These are phyloP conservation scores for Frankliniella intonsa DNA, from an alignment of 2,888 invertebrate genomes.

Conservation along the genomic window DNA sequence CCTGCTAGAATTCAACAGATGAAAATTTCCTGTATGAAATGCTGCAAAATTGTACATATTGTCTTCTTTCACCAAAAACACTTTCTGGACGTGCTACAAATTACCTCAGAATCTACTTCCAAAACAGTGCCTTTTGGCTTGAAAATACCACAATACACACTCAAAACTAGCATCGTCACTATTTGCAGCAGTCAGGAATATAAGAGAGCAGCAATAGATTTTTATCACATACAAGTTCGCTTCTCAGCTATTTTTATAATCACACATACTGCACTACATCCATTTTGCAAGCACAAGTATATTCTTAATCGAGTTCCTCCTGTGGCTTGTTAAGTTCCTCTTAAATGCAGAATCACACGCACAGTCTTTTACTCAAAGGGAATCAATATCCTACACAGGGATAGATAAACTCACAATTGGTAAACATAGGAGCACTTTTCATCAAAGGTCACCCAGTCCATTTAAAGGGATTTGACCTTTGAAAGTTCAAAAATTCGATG, in stretches of 20 bases:
- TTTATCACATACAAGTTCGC: too few species aligned
- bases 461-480: conserved; percentile 17
- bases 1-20: neutral
- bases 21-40: neutral
- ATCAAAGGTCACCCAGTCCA: conserved; percentile 1
- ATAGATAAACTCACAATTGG: neutral
- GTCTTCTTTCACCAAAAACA: too few species aligned
- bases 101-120: neutral
- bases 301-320: too few species aligned
- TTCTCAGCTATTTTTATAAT: too few species aligned
- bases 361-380: neutral
- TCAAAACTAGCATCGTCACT: neutral
- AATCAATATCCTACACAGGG: neutral
- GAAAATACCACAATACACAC: conserved; percentile 6
- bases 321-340: too few species aligned
- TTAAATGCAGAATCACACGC: neutral
- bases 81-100: neutral
- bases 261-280: too few species aligned
- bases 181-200: neutral
- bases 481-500: conserved; percentile 19
- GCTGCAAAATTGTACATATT: too few species aligned
- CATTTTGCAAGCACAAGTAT: too few species aligned
- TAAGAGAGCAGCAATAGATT: too few species aligned
- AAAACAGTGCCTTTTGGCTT: neutral
- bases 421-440: neutral